These are phyloP conservation scores for Troides aeacus DNA, from an alignment of 2,888 invertebrate genomes.

Conservation along the genomic window DNA sequence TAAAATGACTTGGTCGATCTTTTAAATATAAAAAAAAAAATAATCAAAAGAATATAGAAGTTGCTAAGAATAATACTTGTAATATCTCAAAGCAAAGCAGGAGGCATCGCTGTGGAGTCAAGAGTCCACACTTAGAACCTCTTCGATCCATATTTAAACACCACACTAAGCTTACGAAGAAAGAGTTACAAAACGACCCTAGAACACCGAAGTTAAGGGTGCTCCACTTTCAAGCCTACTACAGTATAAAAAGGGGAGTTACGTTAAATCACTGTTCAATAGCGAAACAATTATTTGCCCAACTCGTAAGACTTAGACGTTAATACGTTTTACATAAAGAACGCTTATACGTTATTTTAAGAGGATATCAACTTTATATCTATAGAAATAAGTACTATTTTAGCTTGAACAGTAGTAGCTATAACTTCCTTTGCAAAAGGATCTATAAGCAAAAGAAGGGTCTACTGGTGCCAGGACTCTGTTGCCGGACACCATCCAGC, in stretches of 20 bases:
- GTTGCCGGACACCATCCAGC: too few relatives aligned
- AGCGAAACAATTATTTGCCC: constrained; percentile 13
- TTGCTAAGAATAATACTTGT: too few relatives aligned
- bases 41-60: too few relatives aligned
- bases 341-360: background rate
- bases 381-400: background rate
- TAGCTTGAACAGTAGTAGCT: background rate
- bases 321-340: constrained; percentile 1
- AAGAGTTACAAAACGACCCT: constrained; percentile 8
- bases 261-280: constrained; percentile 4
- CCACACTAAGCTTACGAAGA: background rate
- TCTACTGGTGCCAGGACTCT: too few relatives aligned
- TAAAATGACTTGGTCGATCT: too few relatives aligned
- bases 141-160: background rate
- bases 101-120: background rate
- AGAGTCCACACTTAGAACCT: background rate
- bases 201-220: constrained; percentile 5
- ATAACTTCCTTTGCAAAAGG: too few relatives aligned
- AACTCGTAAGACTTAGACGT: background rate
- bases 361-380: background rate
- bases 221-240: background rate
- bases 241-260: constrained; percentile 18
- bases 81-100: background rate
- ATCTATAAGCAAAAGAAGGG: too few relatives aligned
- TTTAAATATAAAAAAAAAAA: too few relatives aligned